Evolutionary conservation across 2,113 vertebrate genomes (phyloP).

Genomic region (Rhea americana): DNA sequence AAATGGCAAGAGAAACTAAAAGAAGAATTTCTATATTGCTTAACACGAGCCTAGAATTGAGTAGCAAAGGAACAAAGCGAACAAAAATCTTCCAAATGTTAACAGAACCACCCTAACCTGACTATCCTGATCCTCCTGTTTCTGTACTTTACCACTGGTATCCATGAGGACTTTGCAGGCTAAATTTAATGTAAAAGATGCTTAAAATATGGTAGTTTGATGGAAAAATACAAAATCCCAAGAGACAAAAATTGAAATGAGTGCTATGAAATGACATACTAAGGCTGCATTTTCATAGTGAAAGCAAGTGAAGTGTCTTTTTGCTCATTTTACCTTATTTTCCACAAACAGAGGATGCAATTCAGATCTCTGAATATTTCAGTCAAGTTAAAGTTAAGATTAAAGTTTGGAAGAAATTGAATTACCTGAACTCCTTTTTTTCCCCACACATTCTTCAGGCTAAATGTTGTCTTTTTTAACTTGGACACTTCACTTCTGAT

Average conservation of each 20-base stretch:
- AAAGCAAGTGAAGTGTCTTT: not conserved
- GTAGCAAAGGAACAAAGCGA: not conserved
- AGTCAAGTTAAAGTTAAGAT: not conserved
- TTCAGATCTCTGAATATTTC: not conserved
- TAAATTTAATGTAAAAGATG: not conserved
- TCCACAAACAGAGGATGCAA: not conserved
- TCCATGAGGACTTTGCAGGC: not conserved
- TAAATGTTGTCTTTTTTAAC: not conserved
- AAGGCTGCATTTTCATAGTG: rapidly evolving
- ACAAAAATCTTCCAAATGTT: not conserved
- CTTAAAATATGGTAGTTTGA: not conserved
- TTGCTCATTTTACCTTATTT: rapidly evolving
- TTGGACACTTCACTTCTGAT: rapidly evolving
- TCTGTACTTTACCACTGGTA: not conserved
- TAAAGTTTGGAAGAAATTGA: not conserved
- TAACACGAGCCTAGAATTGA: not conserved
- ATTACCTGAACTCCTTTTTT: not conserved
- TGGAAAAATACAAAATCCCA: not conserved
- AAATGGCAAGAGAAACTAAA: not conserved
- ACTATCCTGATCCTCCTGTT: slow-evolving; percentile 48
- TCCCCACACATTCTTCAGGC: not conserved
- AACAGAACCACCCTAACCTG: slow-evolving; percentile 37
- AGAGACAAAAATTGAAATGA: not conserved
- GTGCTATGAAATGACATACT: not conserved
- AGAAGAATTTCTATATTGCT: not conserved